Base-by-base conservation (phyloP, 2,888 invertebrate genomes). In the Monochamus alternatus region DNA sequence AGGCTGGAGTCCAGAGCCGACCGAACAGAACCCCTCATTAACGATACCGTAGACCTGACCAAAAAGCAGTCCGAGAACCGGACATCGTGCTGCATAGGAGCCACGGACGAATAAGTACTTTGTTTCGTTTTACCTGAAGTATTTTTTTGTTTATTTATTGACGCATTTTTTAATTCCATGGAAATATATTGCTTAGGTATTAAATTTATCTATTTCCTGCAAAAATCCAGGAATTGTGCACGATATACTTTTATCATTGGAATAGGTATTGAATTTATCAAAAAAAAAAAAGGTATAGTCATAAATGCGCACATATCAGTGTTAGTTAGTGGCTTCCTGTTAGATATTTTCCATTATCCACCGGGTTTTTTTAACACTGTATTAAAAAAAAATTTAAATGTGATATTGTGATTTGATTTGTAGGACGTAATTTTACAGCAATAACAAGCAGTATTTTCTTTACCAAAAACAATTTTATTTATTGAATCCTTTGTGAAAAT, bases 1-100 rank as follows among this genome's bases (percentile, higher is more conserved):
- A 89, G 89, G 82, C 86, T 92, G 7, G 93, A 93, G 84, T 91
- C 90, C 32, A 82, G 86, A 69, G 89, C 88, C 0, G 89, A 89
- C 76, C 87, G 85, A 74, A 86, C 83, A 60, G 87, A 88, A 64
- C 79, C 83, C 8, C 62, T 83, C 22, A 84, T 85, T 59, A 85
- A 85, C 73, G 89, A 89, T 79, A 89, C 89, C 0, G 87, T 89
- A 1, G 87, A 89, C 82, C 81, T 89, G 66, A 86, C 84, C 32
- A 88, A 88, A 78, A 88, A 87, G 76, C 83, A 85, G n/a, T 77
- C 84, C 0, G 87, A 87, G 31, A 86, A 81, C 76, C 83, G 87
- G 77, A 85, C 81, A 77, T 88, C 88, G n/a, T 89, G 89, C 79
- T 89, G 89, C 81, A 76, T 84, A 14, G 85, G 85, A 30, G 73